phyloP scores from a whole-genome alignment of 92 coral and sea anemone species.

The Epizoanthus illoricatus region DNA sequence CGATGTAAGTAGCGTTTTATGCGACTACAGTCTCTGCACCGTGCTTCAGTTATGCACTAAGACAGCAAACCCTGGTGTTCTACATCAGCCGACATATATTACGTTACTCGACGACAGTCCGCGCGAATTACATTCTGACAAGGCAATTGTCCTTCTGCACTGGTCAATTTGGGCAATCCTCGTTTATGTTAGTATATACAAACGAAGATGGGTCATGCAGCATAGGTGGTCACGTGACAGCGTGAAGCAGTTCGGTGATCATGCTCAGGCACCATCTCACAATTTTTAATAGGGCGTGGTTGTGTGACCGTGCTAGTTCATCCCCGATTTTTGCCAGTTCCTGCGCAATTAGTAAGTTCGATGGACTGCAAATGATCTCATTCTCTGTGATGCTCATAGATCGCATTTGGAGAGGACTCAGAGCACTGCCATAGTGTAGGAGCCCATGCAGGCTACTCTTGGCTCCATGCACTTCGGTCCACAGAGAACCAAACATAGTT shows the following conservation, averaged over 20 bases:
- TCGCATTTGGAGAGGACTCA: background rate
- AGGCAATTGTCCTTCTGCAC: too few species aligned
- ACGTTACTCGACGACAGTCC: too few species aligned
- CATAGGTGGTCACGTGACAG: background rate
- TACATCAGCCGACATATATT: too few species aligned
- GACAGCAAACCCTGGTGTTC: too few species aligned
- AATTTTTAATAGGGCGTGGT: background rate
- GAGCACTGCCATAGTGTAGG: background rate
- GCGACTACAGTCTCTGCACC: too few species aligned
- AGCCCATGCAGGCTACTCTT: background rate
- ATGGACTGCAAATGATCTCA: background rate
- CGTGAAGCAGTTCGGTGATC: background rate
- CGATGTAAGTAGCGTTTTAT: too few species aligned
- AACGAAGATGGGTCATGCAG: too few species aligned
- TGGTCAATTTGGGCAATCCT: too few species aligned
- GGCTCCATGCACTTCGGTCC: background rate
- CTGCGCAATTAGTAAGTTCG: background rate
- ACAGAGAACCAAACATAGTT: background rate
- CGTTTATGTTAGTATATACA: too few species aligned
- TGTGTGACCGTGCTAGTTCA: background rate
- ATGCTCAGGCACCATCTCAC: background rate
- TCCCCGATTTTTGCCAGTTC: background rate
- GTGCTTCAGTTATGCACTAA: too few species aligned
- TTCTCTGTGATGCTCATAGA: background rate
- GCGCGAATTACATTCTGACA: too few species aligned